These are phyloP conservation scores for zebrafish (Danio rerio) DNA, from an alignment of 2,113 vertebrate genomes.

Conservation along the genomic window GRCz12tu NC_133188.1:34219001-34219500, in stretches of 20 bases:
- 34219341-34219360: slow-evolving; percentile 49
- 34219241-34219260: slow-evolving; percentile 46
- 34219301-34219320: slow-evolving; percentile 42
- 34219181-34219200: background rate
- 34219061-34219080: background rate
- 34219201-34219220: slow-evolving; percentile 51
- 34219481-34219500: slow-evolving; percentile 48
- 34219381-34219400: slow-evolving; percentile 29
- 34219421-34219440: slow-evolving; percentile 44
- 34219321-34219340: slow-evolving; percentile 34
- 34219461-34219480: slow-evolving; percentile 52
- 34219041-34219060: no score
- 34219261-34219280: slow-evolving; percentile 53
- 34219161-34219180: slow-evolving; percentile 40
- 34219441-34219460: slow-evolving; percentile 50
- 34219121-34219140: slow-evolving; percentile 37
- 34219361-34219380: slow-evolving; percentile 54
- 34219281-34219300: slow-evolving; percentile 38
- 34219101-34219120: slow-evolving; percentile 16
- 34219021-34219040: no score
- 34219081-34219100: slow-evolving; percentile 18
- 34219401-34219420: slow-evolving; percentile 48
- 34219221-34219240: slow-evolving; percentile 41
- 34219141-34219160: slow-evolving; percentile 36
- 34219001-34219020: no score